phyloP scores from a whole-genome alignment of 2,113 vertebrate genomes.

The Erinaceus europaeus region DNA sequence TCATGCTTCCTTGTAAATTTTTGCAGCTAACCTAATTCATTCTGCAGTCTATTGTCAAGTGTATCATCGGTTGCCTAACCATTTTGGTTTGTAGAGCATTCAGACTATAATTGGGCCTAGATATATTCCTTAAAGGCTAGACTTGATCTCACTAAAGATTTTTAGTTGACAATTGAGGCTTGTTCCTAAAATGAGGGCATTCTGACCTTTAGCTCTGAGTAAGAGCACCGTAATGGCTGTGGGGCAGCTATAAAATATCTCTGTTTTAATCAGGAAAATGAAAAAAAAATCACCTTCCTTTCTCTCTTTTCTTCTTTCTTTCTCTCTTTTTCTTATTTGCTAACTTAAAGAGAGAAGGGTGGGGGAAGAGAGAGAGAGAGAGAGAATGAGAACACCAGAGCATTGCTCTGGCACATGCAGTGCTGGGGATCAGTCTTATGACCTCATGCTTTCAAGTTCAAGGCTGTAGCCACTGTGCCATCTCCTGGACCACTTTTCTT shows the following conservation, averaged over 20 bases:
- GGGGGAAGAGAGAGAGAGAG: too few species aligned
- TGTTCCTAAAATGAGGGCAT: neutral
- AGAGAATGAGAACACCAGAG: too few species aligned
- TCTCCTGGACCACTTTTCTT: too few species aligned
- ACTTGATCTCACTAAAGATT: neutral
- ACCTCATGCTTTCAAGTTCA: too few species aligned
- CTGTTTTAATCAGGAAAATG: neutral
- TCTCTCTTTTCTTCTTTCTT: neutral
- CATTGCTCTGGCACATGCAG: too few species aligned
- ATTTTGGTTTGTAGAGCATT: conserved; percentile 34
- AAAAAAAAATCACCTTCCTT: neutral
- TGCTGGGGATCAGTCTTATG: too few species aligned
- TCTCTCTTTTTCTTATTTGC: neutral
- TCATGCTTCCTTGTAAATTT: conserved; percentile 49
- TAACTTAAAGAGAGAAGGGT: too few species aligned
- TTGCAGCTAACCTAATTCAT: conserved; percentile 62
- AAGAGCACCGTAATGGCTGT: neutral
- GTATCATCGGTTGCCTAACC: neutral
- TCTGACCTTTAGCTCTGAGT: neutral
- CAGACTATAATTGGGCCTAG: neutral
- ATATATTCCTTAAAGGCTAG: neutral
- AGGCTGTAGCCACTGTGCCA: too few species aligned
- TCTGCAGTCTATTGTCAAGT: neutral
- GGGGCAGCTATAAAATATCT: neutral
- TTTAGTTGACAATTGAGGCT: neutral